phyloP scores from a whole-genome alignment of 2,888 invertebrate species.

The Acrobasis repandana region DNA sequence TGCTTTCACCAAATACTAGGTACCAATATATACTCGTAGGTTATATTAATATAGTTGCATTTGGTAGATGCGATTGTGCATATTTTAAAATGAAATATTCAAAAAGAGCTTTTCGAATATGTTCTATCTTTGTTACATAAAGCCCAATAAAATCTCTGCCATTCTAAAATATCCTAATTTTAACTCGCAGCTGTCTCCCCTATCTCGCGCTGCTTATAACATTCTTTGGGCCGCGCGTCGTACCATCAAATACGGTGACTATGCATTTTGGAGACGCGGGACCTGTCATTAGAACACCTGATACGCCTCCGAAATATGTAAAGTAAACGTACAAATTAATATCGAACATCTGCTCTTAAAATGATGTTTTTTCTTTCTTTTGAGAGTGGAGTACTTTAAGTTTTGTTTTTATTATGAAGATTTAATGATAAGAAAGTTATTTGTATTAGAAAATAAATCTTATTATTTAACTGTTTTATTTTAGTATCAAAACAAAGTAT shows the following conservation, averaged over 20 bases:
- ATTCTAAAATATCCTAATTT: conserved; percentile 24
- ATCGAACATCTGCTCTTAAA: conserved; percentile 13
- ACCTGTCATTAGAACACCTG: conserved; percentile 50
- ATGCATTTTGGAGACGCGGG: conserved; percentile 59
- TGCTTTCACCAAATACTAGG: too few species aligned
- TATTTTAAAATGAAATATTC: too few species aligned
- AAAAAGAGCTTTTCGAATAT: too few species aligned
- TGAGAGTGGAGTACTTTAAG: background rate
- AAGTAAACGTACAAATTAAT: conserved; percentile 19
- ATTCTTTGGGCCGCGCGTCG: conserved; percentile 41
- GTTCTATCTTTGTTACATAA: too few species aligned
- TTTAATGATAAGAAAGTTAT: too few species aligned
- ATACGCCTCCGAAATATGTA: conserved; percentile 18
- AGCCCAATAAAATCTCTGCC: background rate
- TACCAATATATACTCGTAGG: too few species aligned
- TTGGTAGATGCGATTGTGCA: too few species aligned
- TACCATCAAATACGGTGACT: conserved; percentile 71
- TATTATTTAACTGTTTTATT: too few species aligned
- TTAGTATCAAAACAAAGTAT: too few species aligned
- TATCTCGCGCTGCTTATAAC: conserved; percentile 27
- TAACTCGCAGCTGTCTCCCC: conserved; percentile 19
- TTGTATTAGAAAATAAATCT: too few species aligned
- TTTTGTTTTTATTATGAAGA: background rate
- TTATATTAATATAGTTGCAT: too few species aligned
- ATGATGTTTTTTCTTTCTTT: background rate